Conservation (phyloP, 2,888 invertebrate genomes). For the Graphium colonna region DNA sequence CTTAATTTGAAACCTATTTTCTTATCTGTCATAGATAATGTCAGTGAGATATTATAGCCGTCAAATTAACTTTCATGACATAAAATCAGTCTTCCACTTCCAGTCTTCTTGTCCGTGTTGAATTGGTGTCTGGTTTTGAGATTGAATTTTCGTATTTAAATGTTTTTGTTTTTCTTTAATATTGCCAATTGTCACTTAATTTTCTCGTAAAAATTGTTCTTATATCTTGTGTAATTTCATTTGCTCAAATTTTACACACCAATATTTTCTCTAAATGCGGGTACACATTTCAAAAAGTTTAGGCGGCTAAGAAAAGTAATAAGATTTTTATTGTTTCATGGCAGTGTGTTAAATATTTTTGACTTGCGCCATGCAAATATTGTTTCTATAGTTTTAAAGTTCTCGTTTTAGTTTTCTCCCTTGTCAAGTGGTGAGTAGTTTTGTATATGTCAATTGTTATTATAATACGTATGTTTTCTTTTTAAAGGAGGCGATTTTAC, state of each 20-base stretch:
- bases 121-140: conserved; percentile 9
- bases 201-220: neutral
- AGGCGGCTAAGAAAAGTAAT: conserved; percentile 1
- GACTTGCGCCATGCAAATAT: conserved; percentile 15
- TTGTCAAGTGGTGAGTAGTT: conserved; percentile 11
- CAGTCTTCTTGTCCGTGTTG: conserved; percentile 4
- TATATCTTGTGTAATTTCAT: neutral
- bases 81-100: conserved; percentile 4
- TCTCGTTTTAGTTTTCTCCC: neutral
- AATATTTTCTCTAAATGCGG: conserved; percentile 7
- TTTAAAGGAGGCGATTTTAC: neutral
- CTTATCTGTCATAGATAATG: conserved; percentile 21
- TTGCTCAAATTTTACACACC: neutral
- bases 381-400: conserved; percentile 6
- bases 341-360: conserved; percentile 7
- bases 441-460: neutral
- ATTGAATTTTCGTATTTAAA: conserved; percentile 2
- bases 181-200: neutral
- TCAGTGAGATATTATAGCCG: conserved; percentile 5
- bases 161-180: neutral
- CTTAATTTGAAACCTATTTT: neutral
- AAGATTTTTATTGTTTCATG: conserved; percentile 6
- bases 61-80: conserved; percentile 3
- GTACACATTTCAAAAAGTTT: conserved; percentile 5
- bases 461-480: neutral